Evolutionary conservation across 2,797 vertebrate genomes (phyloP).

Genomic region (Lemur catta): DNA sequence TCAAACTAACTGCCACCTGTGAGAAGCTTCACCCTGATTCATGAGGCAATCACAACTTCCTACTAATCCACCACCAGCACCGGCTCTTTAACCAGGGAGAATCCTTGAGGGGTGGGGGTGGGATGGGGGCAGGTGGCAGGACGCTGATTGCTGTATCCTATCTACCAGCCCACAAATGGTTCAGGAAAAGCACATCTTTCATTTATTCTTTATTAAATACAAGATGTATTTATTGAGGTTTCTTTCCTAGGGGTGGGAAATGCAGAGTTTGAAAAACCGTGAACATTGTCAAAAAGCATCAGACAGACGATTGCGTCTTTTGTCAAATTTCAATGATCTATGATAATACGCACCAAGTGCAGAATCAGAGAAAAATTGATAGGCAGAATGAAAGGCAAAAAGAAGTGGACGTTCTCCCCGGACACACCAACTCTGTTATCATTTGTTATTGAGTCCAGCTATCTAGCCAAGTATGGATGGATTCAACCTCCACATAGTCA

Average conservation of each 20-base stretch:
- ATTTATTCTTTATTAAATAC: constrained; percentile 39
- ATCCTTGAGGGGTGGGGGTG: constrained; percentile 51
- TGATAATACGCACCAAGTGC: not conserved
- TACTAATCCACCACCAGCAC: constrained; percentile 22
- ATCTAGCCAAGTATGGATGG: not conserved
- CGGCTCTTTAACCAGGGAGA: not conserved
- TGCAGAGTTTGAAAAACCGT: not conserved
- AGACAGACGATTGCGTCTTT: not conserved
- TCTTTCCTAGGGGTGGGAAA: constrained; percentile 3
- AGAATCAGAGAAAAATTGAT: constrained; percentile 31
- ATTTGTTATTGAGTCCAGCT: not conserved
- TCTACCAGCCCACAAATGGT: constrained; percentile 42
- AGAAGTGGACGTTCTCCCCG: not conserved
- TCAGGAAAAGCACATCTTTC: constrained; percentile 30
- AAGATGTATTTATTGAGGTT: constrained; percentile 50
- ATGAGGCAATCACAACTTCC: constrained; percentile 68
- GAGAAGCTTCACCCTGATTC: constrained; percentile 68
- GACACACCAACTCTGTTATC: not conserved
- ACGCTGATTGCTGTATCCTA: constrained; percentile 44
- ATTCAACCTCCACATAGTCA: not conserved
- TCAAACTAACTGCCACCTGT: constrained; percentile 68
- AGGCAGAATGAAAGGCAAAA: not conserved
- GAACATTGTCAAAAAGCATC: constrained; percentile 14
- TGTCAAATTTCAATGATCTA: constrained; percentile 35
- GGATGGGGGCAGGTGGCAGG: not conserved